Evolutionary conservation across 2,113 vertebrate genomes (phyloP), one percentile per base, ranked within the genome.

Genomic region (Oreochromis niloticus): DNA sequence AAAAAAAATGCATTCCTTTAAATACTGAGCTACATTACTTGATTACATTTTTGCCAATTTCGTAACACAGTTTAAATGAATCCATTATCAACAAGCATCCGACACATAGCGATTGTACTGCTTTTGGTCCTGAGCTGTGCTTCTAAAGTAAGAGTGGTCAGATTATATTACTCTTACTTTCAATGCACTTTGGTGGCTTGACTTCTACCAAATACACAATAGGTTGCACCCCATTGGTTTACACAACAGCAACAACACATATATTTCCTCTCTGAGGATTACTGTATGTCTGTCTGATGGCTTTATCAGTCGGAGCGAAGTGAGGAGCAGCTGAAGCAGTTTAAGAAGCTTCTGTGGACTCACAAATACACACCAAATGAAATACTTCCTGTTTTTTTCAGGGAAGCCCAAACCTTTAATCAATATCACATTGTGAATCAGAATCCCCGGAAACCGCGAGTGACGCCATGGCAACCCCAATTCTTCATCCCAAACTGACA

Each of bases 401-500:
- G 24, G 16, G n/a, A 9, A n/a, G 50, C 24, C 73, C 27, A 55
- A 66, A 68, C n/a, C 57, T 93, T 81, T 87, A 91, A 92, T 91
- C 79, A 84, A 41, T 24, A 61, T 89, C 86, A 87, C 82, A 88
- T 66, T 91, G 81, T 87, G 80, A 30, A 57, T 2, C 55, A 16
- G 84, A 88, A 92, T 84, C 68, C 68, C 75, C 13, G 5, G 39
- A 91, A 89, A 85, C 52, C 36, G 2, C 27, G 5, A 82, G 84
- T 89, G 89, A 91, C 61, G 59, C 86, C 89, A 87, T 27, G 8
- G 81, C 50, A 54, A 39, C 89, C 89, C 46, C 85, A 91, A 83
- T 80, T 36, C 87, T 56, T 16, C 27, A 8, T 88, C 43, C 54
- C 81, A 86, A 87, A 88, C 85, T 36, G 36, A 22, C 19, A 90